Evolutionary conservation across 2,888 invertebrate species (phyloP), one percentile per base, ranked within the genome.

Genomic region (Melieria crassipennis): DNA sequence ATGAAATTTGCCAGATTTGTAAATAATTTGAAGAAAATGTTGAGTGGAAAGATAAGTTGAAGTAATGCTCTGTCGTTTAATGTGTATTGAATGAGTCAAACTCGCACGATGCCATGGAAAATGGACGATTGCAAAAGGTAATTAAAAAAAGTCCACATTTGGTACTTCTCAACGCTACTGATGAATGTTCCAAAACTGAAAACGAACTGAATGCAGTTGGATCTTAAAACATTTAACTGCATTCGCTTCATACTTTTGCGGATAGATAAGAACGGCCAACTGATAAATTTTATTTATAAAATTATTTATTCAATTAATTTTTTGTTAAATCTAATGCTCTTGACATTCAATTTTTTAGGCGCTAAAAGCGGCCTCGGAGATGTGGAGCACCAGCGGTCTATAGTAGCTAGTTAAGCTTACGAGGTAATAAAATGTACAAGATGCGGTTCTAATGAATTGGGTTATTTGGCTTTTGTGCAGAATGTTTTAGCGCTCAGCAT

Each of bases 231-330:
- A 63, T 70, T 50, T 60, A 64, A 60, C 67, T 72, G 50, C 52
- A 62, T 67, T 65, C 52, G 9, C 30, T 62, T 68, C 6, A 45
- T 60, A 58, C 42, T 64, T n/a, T 74, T 74, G 74, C 63, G 70
- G 74, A 74, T 68, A 72, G 67, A 74, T 72, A 74, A 74, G 74
- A 74, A 74, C 74, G 74, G 74, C 74, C 74, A 74, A 57, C 74
- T 74, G 74, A 74, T 9, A 16, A 43, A 52, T 13, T 11, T 13
- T 7, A 7, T 61, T 43, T 7, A 13, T 46, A 13, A 13, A 13
- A 30, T 11, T 4, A 9, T 16, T 16, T 16, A 11, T 63, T 47
- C 11, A 30, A 11, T 63, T 7, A 13, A 5, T 30, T 9, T 11
- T 6, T n/a, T 7, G 11, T 11, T 47, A 16, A 4, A 9, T 63